Conservation (phyloP, 2,113 vertebrate genomes). For the Smithornis capensis region DNA sequence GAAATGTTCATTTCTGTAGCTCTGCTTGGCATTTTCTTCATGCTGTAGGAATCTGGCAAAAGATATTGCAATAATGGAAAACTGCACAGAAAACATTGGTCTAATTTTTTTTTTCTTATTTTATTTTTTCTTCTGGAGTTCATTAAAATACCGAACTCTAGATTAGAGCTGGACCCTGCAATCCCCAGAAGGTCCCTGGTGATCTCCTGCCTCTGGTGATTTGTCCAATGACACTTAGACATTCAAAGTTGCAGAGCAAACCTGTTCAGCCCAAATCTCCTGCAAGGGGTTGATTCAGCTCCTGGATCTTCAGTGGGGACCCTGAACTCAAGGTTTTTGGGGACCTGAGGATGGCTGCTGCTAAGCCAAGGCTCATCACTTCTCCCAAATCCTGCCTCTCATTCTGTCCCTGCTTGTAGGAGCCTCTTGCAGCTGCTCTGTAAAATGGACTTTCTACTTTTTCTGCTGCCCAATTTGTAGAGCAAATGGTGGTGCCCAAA, state of each 20-base stretch:
- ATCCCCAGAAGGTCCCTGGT: background rate
- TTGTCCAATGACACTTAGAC: background rate
- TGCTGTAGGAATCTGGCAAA: background rate
- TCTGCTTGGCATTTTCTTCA: background rate
- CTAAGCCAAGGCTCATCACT: background rate
- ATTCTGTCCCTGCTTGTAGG: background rate
- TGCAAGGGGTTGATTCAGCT: background rate
- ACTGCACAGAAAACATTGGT: background rate
- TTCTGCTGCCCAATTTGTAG: background rate
- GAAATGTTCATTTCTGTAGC: background rate
- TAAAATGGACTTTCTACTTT: background rate
- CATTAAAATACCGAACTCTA: background rate
- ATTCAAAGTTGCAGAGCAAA: background rate
- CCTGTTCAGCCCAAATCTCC: background rate
- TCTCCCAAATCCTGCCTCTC: background rate
- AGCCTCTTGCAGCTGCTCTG: background rate
- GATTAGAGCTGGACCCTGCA: background rate
- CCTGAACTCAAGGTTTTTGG: background rate
- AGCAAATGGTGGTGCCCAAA: background rate
- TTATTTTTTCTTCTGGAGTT: background rate
- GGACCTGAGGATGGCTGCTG: background rate
- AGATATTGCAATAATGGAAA: background rate
- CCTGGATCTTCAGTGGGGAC: background rate
- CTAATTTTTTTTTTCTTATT: background rate
- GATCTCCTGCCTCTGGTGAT: background rate